Percentiles rank a stretch among this genome's conserved stretches.
phyloP scores from a whole-genome alignment of 30 jellyfish, hydroid and myxozoan genomes.

The Cassiopea xamachana region DNA sequence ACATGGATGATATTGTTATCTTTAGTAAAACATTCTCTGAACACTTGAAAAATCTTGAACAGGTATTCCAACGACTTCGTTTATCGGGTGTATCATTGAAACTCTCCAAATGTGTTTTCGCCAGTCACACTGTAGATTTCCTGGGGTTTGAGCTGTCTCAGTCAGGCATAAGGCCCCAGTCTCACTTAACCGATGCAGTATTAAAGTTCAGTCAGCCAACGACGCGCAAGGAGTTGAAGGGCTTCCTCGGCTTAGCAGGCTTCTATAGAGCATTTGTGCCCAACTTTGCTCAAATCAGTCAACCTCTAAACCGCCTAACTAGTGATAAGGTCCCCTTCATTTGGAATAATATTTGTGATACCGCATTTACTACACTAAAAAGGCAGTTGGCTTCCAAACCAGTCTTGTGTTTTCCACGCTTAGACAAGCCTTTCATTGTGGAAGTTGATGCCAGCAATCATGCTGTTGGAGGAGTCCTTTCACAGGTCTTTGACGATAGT shows the following conservation, averaged over 20 bases:
- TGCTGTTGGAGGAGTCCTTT: constrained; percentile 54
- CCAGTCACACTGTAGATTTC: constrained; percentile 13
- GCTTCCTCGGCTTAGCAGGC: constrained; percentile 39
- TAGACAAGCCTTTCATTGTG: constrained; percentile 21
- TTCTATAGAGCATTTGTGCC: constrained; percentile 26
- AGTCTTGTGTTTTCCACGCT: constrained; percentile 9
- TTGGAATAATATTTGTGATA: constrained; percentile 3
- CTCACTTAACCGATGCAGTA: constrained; percentile 5
- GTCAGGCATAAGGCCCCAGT: constrained; percentile 34
- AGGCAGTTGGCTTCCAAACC: constrained; percentile 11
- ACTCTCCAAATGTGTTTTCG: constrained; percentile 40
- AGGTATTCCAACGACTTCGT: constrained; percentile 5
- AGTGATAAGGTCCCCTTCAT: constrained; percentile 3
- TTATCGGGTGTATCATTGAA: constrained; percentile 25
- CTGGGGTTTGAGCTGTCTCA: constrained; percentile 11
- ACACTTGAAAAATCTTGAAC: constrained; percentile 9
- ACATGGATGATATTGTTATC: constrained; percentile 40
- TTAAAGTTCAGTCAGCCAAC: background rate
- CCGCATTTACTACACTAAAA: constrained; percentile 4
- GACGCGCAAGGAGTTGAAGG: constrained; percentile 25
- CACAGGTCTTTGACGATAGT: constrained; percentile 32
- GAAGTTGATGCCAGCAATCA: constrained; percentile 53
- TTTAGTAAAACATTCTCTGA: constrained; percentile 15
- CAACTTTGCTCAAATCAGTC: background rate
- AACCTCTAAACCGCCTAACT: constrained; percentile 23